Base-by-base conservation (phyloP, 2,797 vertebrate species). In the Anomalospiza imberbis region DNA sequence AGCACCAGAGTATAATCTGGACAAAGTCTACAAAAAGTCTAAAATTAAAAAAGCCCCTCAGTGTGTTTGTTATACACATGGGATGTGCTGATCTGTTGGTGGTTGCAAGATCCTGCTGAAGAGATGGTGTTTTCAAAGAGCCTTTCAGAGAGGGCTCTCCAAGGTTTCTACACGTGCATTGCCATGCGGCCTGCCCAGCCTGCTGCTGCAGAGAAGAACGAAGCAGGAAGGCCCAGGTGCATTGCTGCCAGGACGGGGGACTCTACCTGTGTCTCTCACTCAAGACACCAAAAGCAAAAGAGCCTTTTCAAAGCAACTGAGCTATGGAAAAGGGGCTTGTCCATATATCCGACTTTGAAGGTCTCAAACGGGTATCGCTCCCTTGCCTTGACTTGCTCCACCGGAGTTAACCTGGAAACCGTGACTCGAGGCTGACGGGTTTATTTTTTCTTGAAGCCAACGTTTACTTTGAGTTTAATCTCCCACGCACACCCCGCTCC, bases 121-220 rank as follows among this genome's bases (percentile, higher is more conserved):
- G 60, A 45, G 57, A 50, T 1, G n/a, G 0, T 10, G 25, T 11
- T 66, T 73, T 22, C 29, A 32, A n/a, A 51, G 12, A 10, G 18
- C 26, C 29, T 32, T 73, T 61, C 51, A 1, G 34, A 21, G 13
- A 28, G 21, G 10, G 26, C 21, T 62, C 14, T 13, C 29, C 17
- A 7, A 20, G 0, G 1, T n/a, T 68, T 20, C 51, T 3, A 16
- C 12, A 29, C 0, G 3, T 1, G 7, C 9, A 21, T 0, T 8
- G 74, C 34, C 34, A 34, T 34, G 34, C 34, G 34, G 34, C 34
- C 34, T 34, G 34, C 28, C 54, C 22, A 28, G 44, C 13, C 44
- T 7, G 38, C 3, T 31, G 34, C 16, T 4, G 34, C 12, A 0
- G 9, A 42, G 29, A 22, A 53, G 26, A 38, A 8, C 0, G 36